Percentiles rank a stretch among this genome's conserved stretches.
Evolutionary conservation across 2,797 vertebrate genomes (phyloP).

Genomic region (Calcarius lapponicus): DNA sequence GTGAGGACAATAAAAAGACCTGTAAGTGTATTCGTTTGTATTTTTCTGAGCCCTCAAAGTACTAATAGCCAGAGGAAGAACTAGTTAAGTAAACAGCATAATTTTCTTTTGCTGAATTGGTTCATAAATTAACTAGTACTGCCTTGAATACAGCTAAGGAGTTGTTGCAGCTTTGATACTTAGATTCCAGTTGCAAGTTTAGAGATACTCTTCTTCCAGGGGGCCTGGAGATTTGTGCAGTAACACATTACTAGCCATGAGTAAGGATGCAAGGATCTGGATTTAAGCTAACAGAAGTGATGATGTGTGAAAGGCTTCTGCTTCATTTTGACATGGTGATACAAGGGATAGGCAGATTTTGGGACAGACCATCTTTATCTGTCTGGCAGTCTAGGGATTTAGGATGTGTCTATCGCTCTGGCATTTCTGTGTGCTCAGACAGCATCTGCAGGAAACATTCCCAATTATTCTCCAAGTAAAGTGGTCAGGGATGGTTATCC

Average conservation of each 20-base stretch:
- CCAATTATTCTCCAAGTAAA: constrained; percentile 4
- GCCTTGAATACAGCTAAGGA: background rate
- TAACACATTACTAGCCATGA: background rate
- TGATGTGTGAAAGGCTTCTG: constrained; percentile 75
- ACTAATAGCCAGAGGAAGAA: background rate
- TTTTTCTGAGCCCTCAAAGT: background rate
- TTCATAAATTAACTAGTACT: background rate
- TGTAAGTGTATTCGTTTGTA: background rate
- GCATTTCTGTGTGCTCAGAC: constrained; percentile 20
- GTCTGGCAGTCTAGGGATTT: constrained; percentile 49
- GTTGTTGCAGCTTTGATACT: background rate
- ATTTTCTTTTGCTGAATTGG: background rate
- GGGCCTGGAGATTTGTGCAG: background rate
- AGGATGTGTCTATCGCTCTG: constrained; percentile 36
- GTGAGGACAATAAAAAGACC: background rate
- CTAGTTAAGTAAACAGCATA: background rate
- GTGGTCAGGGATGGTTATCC: background rate
- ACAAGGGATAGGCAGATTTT: constrained; percentile 68
- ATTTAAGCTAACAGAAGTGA: constrained; percentile 69
- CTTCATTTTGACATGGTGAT: constrained; percentile 71
- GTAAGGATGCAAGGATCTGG: background rate
- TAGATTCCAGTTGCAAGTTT: background rate
- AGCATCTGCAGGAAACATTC: constrained; percentile 27
- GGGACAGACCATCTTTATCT: constrained; percentile 61
- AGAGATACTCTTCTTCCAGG: background rate